Base-by-base conservation (phyloP, 2,797 vertebrate species). In the Melanotaenia pygmaea region DNA sequence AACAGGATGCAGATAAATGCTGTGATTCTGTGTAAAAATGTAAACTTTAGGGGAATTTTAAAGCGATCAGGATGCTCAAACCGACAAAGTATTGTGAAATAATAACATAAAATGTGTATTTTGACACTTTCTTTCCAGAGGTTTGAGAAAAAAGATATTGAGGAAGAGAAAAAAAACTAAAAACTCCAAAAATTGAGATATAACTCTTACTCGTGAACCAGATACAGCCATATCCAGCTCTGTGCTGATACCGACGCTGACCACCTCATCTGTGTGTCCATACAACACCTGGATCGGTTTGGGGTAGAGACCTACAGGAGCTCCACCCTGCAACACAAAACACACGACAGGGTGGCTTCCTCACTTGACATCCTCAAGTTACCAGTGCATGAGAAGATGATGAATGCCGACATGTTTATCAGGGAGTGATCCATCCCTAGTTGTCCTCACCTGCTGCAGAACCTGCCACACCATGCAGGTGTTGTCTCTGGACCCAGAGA, bases 381-480 rank as follows among this genome's bases (percentile, higher is more conserved):
- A 50, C 40, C 40, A 16, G 38, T 18, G 47, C 20, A 22, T 10
- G n/a, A 3, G 38, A 40, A 13, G 13, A 40, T 40, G 38, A 40
- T 14, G 38, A 12, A 9, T 14, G 38, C 10, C 3, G 38, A 35
- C 34, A 2, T 9, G 34, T 28, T 28, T 28, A 28, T 11, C 34
- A 22, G 12, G 16, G 20, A 34, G 11, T 11, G 13, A 11, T 37
- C 35, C 38, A 14, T 6, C 4, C 16, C 2, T 0, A 3, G 3
- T 5, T 11, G 37, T 57, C 2, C 72, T 7, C 0, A 98, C 97
- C 96, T 99, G 97, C 73, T 97, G 97, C 68, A 93, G 85, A 78
- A 99, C 95, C 85, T 98, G 97, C 98, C 97, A 99, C 91, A 99
- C 96, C 95, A 99, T 98, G 83, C 97, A 99, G 11, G 97, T 99